These are phyloP conservation scores for Lophotis ruficrista DNA, from an alignment of 2,113 vertebrate genomes.

Conservation along the genomic window DNA sequence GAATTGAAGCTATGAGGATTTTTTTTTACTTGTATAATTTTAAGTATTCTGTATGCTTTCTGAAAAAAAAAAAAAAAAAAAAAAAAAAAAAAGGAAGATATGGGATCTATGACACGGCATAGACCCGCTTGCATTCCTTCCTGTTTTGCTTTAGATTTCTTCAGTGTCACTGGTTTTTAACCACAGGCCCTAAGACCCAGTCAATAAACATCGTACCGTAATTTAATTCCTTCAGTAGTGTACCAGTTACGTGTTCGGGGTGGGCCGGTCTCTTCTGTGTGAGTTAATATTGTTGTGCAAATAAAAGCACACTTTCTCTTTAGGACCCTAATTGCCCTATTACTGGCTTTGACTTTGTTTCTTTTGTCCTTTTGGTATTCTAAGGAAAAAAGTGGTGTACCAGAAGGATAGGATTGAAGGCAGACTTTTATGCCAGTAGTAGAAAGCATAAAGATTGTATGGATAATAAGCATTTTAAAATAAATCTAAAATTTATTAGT, in stretches of 20 bases:
- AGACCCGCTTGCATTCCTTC: background rate
- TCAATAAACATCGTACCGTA: background rate
- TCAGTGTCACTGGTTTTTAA: background rate
- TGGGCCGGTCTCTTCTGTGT: constrained; percentile 30
- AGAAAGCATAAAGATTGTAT: background rate
- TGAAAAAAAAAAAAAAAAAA: background rate
- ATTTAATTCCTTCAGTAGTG: background rate
- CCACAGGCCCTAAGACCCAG: background rate
- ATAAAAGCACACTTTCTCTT: constrained; percentile 73
- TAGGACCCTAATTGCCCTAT: constrained; percentile 66
- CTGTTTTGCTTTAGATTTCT: background rate
- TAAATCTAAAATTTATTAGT: background rate
- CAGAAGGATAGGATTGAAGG: background rate
- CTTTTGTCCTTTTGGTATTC: constrained; percentile 20
- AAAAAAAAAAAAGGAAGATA: background rate
- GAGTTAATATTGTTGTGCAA: constrained; percentile 73
- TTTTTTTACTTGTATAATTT: background rate
- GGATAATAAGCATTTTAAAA: constrained; percentile 15
- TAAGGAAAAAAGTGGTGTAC: background rate
- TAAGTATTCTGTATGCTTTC: background rate
- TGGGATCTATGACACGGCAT: background rate
- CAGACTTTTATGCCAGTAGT: background rate
- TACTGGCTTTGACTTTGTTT: constrained; percentile 35
- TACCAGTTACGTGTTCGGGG: background rate
- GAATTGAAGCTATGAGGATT: background rate